Evolutionary conservation across 2,888 invertebrate species (phyloP).

Genomic region (Macaria liturata): DNA sequence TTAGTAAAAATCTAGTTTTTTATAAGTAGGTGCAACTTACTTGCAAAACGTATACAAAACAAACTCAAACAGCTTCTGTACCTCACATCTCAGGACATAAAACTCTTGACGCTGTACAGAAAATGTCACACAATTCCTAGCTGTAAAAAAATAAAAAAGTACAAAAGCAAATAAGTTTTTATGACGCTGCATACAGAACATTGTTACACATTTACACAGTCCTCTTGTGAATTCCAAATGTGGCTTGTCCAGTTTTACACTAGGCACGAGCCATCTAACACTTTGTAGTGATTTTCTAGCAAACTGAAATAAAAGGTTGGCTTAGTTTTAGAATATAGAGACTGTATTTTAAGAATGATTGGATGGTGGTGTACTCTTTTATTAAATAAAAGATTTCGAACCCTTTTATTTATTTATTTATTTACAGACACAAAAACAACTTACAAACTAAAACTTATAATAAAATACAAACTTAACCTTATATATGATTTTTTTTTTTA

Average conservation of each 20-base stretch:
- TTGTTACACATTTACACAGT: constrained; percentile 5
- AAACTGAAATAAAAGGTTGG: constrained; percentile 6
- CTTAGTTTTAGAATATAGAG: neutral
- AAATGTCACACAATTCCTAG: neutral
- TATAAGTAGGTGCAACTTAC: constrained; percentile 18
- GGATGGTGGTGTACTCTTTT: neutral
- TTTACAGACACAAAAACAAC: too few species aligned
- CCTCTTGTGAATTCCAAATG: constrained; percentile 1
- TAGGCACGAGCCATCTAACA: constrained; percentile 7
- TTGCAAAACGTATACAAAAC: too few species aligned
- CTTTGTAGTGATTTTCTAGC: constrained; percentile 6
- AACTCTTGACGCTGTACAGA: too few species aligned
- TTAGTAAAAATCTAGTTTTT: constrained; percentile 19
- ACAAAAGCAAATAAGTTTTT: neutral
- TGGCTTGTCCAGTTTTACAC: constrained; percentile 2
- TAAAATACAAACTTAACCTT: too few species aligned
- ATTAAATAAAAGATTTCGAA: too few species aligned
- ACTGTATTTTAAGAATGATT: neutral
- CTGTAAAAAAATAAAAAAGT: neutral
- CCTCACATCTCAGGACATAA: too few species aligned
- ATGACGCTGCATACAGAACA: neutral
- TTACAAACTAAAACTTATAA: too few species aligned
- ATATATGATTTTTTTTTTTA: too few species aligned
- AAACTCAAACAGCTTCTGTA: too few species aligned
- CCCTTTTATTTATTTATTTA: too few species aligned